Conservation (phyloP, 2,888 invertebrate species). For the Axea sp. region DNA sequence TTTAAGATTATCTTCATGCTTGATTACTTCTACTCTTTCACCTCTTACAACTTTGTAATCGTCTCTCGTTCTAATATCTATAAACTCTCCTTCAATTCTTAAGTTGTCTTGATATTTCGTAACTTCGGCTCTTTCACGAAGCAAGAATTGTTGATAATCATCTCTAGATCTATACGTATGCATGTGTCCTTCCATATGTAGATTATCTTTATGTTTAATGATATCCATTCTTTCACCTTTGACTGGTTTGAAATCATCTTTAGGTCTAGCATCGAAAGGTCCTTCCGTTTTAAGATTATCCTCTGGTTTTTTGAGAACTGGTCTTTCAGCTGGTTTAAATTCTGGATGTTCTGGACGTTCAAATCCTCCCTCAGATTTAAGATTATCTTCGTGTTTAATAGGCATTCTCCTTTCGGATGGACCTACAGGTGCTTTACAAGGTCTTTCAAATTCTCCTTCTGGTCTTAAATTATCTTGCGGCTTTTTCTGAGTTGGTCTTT, state of each 20-base stretch:
- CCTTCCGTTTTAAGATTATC: slow-evolving; percentile 74
- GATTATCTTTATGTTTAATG: slow-evolving; percentile 78
- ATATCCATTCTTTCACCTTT: slow-evolving; percentile 83
- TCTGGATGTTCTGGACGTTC: slow-evolving; percentile 55
- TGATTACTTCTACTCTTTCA: slow-evolving; percentile 73
- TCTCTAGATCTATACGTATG: slow-evolving; percentile 81
- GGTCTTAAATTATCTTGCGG: slow-evolving; percentile 81
- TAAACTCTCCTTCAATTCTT: slow-evolving; percentile 82
- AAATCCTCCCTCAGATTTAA: slow-evolving; percentile 75
- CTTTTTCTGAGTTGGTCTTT: slow-evolving; percentile 75
- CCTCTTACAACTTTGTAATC: slow-evolving; percentile 63
- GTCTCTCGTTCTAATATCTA: slow-evolving; percentile 20
- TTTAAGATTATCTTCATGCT: slow-evolving; percentile 80
- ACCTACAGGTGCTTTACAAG: slow-evolving; percentile 80
- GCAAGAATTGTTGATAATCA: slow-evolving; percentile 78
- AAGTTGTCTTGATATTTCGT: slow-evolving; percentile 82
- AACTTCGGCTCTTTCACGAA: slow-evolving; percentile 21
- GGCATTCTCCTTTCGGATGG: slow-evolving; percentile 79
- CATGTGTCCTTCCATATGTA: slow-evolving; percentile 72
- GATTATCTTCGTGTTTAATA: slow-evolving; percentile 80
- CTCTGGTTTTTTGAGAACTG: slow-evolving; percentile 68
- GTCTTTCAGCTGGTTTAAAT: slow-evolving; percentile 72
- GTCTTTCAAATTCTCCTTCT: slow-evolving; percentile 81
- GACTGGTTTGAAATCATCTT: slow-evolving; percentile 76
- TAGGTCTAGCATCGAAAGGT: slow-evolving; percentile 80